phyloP scores from a whole-genome alignment of 1,140 invertebrate genomes.

The Solenopsis invicta region DNA sequence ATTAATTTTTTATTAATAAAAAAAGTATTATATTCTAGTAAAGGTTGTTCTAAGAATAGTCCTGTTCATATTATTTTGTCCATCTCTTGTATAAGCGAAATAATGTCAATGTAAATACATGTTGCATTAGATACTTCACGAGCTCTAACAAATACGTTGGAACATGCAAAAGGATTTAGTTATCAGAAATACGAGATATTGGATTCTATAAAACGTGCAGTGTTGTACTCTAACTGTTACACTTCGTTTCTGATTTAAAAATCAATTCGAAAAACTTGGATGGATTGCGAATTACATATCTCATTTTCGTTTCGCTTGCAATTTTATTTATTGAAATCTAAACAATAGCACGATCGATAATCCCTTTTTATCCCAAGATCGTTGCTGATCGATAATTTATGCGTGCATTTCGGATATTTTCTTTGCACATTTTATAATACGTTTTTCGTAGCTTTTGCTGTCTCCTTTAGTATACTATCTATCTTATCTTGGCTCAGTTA shows the following conservation, averaged over 20 bases:
- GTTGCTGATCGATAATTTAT: not conserved
- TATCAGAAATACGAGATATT: conserved; percentile 8
- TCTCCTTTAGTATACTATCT: not conserved
- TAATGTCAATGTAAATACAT: not conserved
- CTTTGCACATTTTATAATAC: not conserved
- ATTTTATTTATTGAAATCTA: conserved; percentile 16
- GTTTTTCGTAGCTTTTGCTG: not conserved
- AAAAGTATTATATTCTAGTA: no score
- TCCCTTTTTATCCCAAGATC: not conserved
- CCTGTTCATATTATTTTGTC: no score
- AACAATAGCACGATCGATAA: not conserved
- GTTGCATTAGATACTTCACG: not conserved
- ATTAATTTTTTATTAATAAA: no score
- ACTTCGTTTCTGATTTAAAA: not conserved
- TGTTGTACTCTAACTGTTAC: not conserved
- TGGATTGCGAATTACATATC: not conserved
- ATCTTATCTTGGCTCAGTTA: conserved; percentile 32
- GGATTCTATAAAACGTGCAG: not conserved
- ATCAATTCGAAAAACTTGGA: not conserved
- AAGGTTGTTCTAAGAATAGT: no score
- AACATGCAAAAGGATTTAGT: not conserved
- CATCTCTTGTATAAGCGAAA: not conserved
- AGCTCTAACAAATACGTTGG: not conserved
- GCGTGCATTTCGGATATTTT: not conserved
- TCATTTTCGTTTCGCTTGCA: not conserved